Conservation (phyloP, 2,113 vertebrate genomes). For the Ceyx margarethae region DNA sequence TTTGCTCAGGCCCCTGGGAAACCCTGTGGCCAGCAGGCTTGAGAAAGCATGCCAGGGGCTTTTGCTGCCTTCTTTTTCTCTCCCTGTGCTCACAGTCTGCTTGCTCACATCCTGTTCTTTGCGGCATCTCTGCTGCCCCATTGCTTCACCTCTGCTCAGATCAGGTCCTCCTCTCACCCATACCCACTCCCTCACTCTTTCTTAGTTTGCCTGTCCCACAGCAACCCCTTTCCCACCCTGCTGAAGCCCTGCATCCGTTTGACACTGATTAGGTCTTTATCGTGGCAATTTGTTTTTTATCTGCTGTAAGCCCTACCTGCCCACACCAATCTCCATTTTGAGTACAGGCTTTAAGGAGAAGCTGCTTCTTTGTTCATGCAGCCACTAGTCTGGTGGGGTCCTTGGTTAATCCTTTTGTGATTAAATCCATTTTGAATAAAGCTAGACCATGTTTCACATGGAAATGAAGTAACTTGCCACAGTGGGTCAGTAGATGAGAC, state of each 20-base stretch:
- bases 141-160: neutral
- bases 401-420: neutral
- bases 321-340: neutral
- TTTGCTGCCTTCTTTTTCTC: neutral
- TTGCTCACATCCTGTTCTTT: neutral
- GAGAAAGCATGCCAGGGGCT: neutral
- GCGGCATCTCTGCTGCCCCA: accelerated
- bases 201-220: neutral
- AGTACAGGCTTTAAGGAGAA: neutral
- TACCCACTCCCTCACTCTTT: neutral
- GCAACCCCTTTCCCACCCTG: neutral
- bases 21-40: neutral
- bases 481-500: neutral
- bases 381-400: neutral
- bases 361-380: neutral
- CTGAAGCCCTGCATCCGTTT: neutral
- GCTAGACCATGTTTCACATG: neutral
- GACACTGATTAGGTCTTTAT: neutral
- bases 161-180: neutral
- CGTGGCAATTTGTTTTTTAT: neutral
- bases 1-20: neutral
- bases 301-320: neutral
- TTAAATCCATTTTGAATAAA: neutral
- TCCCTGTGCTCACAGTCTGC: neutral
- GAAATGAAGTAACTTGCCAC: neutral